Conservation (phyloP, 2,113 vertebrate genomes). For the Trogon surrucura region DNA sequence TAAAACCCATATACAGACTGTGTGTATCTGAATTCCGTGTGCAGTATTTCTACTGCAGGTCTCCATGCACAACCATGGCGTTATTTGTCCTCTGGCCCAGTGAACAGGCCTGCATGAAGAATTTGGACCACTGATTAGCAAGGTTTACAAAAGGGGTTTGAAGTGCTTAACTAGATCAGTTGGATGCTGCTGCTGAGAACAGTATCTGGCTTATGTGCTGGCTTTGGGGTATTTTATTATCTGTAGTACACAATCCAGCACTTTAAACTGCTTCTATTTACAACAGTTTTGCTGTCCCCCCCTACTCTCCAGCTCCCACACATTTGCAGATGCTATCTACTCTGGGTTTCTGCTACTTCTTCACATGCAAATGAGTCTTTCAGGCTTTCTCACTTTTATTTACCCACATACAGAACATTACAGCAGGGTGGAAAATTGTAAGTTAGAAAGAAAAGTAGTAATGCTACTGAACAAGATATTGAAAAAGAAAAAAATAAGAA, state of each 20-base stretch:
- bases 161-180: slow-evolving; percentile 6
- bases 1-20: neutral
- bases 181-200: neutral
- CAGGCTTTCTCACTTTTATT: slow-evolving; percentile 27
- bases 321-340: slow-evolving; percentile 21
- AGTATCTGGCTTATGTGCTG: neutral
- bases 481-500: neutral
- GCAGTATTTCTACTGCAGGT: neutral
- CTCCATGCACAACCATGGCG: neutral
- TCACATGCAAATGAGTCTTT: slow-evolving; percentile 43
- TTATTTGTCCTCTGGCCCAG: neutral
- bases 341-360: slow-evolving; percentile 27
- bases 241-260: neutral
- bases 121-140: neutral
- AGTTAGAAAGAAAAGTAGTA: neutral
- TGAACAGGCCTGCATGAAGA: neutral
- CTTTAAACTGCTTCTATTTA: slow-evolving; percentile 48
- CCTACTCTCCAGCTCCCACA: slow-evolving; percentile 32
- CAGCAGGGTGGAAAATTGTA: neutral
- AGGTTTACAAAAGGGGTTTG: neutral
- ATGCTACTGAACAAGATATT: neutral
- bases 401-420: neutral
- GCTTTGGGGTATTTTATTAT: slow-evolving; percentile 16
- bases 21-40: neutral
- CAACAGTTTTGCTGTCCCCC: slow-evolving; percentile 25